Evolutionary conservation across 2,113 vertebrate genomes (phyloP).

Genomic region (Archocentrus centrarchus): DNA sequence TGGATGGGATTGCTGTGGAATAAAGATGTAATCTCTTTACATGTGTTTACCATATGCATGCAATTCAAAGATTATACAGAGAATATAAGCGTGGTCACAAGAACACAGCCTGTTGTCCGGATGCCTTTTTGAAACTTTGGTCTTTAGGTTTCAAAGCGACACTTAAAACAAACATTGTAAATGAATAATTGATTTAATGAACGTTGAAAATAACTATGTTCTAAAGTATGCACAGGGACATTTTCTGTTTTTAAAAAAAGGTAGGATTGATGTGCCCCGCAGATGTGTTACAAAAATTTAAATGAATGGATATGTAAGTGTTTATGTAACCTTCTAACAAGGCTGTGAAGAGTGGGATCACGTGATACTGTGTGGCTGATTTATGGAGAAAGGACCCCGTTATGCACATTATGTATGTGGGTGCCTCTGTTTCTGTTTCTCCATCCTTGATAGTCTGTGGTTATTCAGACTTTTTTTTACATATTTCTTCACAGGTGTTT

Average conservation of each 20-base stretch:
- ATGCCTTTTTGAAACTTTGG: slow-evolving; percentile 1
- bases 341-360: background rate
- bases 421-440: background rate
- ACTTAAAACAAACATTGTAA: background rate
- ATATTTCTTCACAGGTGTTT: slow-evolving; percentile 7
- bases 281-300: background rate
- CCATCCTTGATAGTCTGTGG: slow-evolving; percentile 3
- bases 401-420: background rate
- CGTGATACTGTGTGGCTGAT: background rate
- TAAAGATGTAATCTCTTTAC: slow-evolving; percentile 57
- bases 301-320: background rate
- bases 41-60: slow-evolving; percentile 52
- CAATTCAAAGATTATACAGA: slow-evolving; percentile 25
- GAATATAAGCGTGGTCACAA: background rate
- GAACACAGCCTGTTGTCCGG: background rate
- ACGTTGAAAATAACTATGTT: background rate
- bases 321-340: background rate
- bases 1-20: slow-evolving; percentile 34
- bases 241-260: background rate
- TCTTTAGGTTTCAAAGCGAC: background rate
- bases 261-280: background rate
- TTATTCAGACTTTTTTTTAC: slow-evolving; percentile 30
- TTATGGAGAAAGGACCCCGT: background rate
- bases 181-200: background rate
- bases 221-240: background rate